Evolutionary conservation across 1,140 invertebrate genomes (phyloP).

Genomic region (Campoletis sonorensis): DNA sequence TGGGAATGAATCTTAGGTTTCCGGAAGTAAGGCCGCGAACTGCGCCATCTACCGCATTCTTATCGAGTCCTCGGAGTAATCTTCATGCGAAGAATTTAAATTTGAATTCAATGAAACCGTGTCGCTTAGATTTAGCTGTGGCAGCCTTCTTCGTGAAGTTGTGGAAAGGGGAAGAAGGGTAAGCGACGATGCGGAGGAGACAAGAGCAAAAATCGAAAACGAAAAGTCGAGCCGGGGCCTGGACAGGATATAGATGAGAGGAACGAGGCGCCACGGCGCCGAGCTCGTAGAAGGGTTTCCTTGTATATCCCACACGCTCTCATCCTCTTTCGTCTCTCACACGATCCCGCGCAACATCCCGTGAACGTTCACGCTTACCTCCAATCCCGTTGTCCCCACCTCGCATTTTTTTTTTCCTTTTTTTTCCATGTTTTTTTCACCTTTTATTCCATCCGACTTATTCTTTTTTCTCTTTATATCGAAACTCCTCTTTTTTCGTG

Average conservation of each 20-base stretch:
- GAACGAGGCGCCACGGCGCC: conserved; percentile 75
- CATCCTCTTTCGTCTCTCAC: conserved; percentile 40
- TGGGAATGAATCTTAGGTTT: too few species aligned
- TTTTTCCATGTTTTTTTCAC: conserved; percentile 14
- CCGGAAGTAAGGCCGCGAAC: neutral
- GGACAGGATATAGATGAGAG: conserved; percentile 33
- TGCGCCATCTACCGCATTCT: neutral
- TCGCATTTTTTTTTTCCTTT: conserved; percentile 25
- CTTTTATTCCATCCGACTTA: conserved; percentile 42
- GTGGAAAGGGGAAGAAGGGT: neutral
- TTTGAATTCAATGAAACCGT: neutral
- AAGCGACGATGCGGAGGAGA: conserved; percentile 22
- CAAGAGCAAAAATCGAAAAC: conserved; percentile 30
- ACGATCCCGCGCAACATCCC: neutral
- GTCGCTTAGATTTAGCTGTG: neutral
- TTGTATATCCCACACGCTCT: conserved; percentile 71
- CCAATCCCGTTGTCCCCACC: conserved; percentile 37
- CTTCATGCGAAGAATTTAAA: neutral
- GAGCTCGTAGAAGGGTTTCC: conserved; percentile 77
- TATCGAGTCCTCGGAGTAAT: neutral
- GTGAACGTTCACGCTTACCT: conserved; percentile 44
- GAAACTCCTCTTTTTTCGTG: neutral
- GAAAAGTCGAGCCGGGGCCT: conserved; percentile 1
- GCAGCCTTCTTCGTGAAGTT: neutral
- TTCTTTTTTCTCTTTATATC: conserved; percentile 25